Conservation (phyloP, 1,140 invertebrate species). For the Drosophila repletoides region DNA sequence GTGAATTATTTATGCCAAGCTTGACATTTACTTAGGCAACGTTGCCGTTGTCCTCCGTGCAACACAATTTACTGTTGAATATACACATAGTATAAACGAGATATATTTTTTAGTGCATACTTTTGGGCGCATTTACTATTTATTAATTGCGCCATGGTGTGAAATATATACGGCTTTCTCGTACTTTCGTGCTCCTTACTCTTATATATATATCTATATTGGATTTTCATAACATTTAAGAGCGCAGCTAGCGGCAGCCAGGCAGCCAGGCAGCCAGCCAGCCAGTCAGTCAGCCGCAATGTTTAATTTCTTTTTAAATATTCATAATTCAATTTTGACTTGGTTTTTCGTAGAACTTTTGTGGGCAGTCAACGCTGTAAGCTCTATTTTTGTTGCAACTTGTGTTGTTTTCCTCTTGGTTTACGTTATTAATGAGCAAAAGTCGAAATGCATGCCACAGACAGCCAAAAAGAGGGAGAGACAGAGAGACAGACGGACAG, state of each 20-base stretch:
- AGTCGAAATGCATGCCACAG: constrained; percentile 66
- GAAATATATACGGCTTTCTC: background rate
- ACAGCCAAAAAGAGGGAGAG: constrained; percentile 19
- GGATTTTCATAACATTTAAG: constrained; percentile 39
- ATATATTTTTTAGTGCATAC: constrained; percentile 53
- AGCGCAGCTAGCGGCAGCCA: constrained; percentile 2
- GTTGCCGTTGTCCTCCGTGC: constrained; percentile 8
- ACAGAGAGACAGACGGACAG: background rate
- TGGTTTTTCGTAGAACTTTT: constrained; percentile 64
- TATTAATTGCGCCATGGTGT: constrained; percentile 50
- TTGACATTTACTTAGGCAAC: constrained; percentile 71
- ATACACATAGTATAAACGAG: background rate
- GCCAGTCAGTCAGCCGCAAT: constrained; percentile 33
- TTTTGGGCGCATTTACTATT: constrained; percentile 62
- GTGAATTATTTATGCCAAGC: constrained; percentile 72
- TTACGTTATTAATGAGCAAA: constrained; percentile 76
- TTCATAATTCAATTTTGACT: constrained; percentile 79
- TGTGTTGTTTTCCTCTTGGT: constrained; percentile 56
- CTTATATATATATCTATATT: constrained; percentile 22
- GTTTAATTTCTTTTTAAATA: constrained; percentile 76
- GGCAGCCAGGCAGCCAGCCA: constrained; percentile 10
- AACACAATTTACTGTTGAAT: constrained; percentile 41
- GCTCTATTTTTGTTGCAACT: constrained; percentile 43
- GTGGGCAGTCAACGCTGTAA: constrained; percentile 51
- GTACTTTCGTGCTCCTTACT: background rate